Evolutionary conservation across 1,140 invertebrate species (phyloP), one percentile per base, ranked within the genome.

Genomic region (Bombus polaris): DNA sequence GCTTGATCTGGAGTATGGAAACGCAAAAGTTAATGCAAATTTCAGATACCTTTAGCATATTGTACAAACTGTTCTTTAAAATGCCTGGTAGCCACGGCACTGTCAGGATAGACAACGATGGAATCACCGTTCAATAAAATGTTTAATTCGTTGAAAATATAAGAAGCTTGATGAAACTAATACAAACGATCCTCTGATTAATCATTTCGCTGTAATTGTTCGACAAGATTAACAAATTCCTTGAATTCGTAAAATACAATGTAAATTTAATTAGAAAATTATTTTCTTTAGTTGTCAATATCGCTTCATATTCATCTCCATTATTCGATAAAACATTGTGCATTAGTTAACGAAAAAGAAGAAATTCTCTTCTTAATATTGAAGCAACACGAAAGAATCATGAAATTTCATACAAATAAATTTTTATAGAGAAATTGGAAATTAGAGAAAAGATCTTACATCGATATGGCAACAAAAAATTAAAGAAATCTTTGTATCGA

Each of bases 1-100:
- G 96, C 39, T 94, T 96, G 28, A 93, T 98, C 32, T 98, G 97
- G 97, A 97, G 97, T 44, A 94, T 97, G 3, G 95, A 97, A 91
- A 96, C 96, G 37, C 96, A 97, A 90, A 98, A 97, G 97, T 97
- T 95, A 96, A 96, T 96, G 87, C 42, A 87, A 39, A 84, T 93
- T 93, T 86, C 91, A 28, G 65, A 93, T 91, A 93, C 88, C 28
- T 39, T 92, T 9, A 73, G n/a, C 18, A 83, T 94, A 66, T 71
- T 94, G 10, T 93, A 92, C 35, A 92, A 57, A 73, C 75, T 95
- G 18, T 93, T 94, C 81, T 87, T 93, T 42, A 87, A 92, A 53
- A 93, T 93, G 85, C 93, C 94, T 0, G 89, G 88, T 3, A 94
- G 93, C 81, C 94, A 95, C 32, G 90, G 91, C 22, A 93, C 92